A percentile compares a stretch with the other conserved stretches of the same genome.
These are phyloP conservation scores for Leptinotarsa tumamoca DNA, from an alignment of 2,888 invertebrate genomes.

Conservation along the genomic window DNA sequence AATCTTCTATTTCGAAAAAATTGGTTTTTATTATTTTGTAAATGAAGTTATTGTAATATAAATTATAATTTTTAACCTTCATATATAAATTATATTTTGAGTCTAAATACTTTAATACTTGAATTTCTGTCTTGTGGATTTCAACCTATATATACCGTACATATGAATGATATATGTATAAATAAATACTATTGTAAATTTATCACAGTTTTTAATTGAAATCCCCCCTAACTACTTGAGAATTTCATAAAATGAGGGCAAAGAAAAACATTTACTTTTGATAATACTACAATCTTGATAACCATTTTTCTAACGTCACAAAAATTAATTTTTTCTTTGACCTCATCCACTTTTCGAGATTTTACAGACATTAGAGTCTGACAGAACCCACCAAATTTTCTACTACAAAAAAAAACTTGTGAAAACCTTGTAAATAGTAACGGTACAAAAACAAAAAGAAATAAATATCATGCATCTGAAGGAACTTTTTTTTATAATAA, in stretches of 20 bases:
- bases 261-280: too few species aligned
- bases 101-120: conserved; percentile 60
- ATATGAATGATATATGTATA: conserved; percentile 67
- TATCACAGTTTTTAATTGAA: conserved; percentile 42
- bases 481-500: background rate
- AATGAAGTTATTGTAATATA: conserved; percentile 60
- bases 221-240: background rate
- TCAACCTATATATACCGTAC: conserved; percentile 66
- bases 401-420: too few species aligned
- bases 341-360: too few species aligned
- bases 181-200: conserved; percentile 68
- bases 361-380: too few species aligned
- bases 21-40: conserved; percentile 57
- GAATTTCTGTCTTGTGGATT: conserved; percentile 67
- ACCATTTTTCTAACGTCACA: too few species aligned
- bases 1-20: conserved; percentile 50
- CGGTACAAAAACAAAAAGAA: too few species aligned
- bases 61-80: conserved; percentile 60
- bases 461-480: too few species aligned
- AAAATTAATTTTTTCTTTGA: too few species aligned
- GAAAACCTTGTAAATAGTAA: too few species aligned
- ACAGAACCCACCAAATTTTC: too few species aligned
- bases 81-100: conserved; percentile 61
- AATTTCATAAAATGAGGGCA: too few species aligned
- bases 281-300: too few species aligned